phyloP scores from a whole-genome alignment of 2,888 invertebrate species.

The Ectemnius continuus region DNA sequence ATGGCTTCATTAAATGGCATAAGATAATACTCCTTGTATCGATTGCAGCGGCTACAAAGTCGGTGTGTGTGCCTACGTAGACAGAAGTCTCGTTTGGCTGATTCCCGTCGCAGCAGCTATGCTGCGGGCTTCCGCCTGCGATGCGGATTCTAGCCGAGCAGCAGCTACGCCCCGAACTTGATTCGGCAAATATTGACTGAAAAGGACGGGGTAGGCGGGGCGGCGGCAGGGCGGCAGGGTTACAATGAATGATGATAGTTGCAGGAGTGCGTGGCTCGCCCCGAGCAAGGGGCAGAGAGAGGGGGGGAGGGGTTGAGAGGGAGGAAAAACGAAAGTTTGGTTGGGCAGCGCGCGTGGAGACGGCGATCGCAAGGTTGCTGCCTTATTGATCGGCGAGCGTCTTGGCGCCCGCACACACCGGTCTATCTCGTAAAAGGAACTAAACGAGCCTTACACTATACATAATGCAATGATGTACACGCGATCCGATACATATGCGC shows the following conservation, averaged over 20 bases:
- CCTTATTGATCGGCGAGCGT: slow-evolving; percentile 65
- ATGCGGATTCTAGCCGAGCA: no score
- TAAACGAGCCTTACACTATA: slow-evolving; percentile 9
- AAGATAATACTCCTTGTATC: slow-evolving; percentile 1
- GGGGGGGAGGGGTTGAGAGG: no score
- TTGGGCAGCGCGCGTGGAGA: slow-evolving; percentile 31
- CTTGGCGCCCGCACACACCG: slow-evolving; percentile 37
- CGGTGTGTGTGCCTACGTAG: no score
- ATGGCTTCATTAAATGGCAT: not conserved
- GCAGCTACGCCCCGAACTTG: no score
- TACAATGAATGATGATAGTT: no score
- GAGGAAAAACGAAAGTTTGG: slow-evolving; percentile 55
- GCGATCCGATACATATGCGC: not conserved
- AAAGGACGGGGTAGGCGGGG: no score
- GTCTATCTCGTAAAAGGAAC: slow-evolving; percentile 46
- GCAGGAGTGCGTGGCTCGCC: no score
- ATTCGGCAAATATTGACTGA: no score
- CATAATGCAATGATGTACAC: slow-evolving; percentile 4
- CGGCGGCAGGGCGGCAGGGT: no score
- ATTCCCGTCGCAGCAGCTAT: no score
- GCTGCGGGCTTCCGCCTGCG: no score
- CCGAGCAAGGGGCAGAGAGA: not conserved
- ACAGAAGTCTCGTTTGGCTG: no score
- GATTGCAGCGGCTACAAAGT: not conserved
- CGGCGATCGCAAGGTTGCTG: slow-evolving; percentile 57